phyloP scores from a whole-genome alignment of 2,113 vertebrate genomes.

The Phainopepla nitens region DNA sequence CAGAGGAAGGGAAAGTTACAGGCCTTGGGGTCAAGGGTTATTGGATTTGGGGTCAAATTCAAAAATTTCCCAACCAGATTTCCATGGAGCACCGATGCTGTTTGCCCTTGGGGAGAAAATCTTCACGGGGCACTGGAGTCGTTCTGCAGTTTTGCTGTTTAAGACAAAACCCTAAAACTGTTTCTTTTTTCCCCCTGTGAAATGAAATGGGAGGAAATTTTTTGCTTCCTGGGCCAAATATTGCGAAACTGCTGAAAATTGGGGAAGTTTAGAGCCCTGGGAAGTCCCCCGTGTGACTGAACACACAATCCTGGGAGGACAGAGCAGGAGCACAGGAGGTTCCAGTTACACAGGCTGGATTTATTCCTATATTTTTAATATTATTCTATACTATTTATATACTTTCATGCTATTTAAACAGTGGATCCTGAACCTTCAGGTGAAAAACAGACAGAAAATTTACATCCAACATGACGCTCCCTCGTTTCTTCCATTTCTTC shows the following conservation, averaged over 20 bases:
- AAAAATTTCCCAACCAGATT: not conserved
- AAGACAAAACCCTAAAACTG: not conserved
- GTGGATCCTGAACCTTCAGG: not conserved
- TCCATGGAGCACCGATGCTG: rapidly evolving
- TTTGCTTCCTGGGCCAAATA: not conserved
- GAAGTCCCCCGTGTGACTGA: not conserved
- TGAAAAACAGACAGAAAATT: not conserved
- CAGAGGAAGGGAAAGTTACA: rapidly evolving
- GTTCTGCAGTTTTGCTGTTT: not conserved
- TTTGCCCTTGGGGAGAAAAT: not conserved
- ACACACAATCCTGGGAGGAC: not conserved
- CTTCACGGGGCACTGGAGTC: not conserved
- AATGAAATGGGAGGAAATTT: not conserved
- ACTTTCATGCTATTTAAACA: not conserved
- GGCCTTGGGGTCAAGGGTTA: not conserved
- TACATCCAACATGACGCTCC: rapidly evolving
- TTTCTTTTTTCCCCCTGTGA: rapidly evolving
- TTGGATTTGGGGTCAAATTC: not conserved
- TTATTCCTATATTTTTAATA: not conserved
- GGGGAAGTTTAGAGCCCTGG: not conserved
- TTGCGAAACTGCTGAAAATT: not conserved
- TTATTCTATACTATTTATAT: not conserved
- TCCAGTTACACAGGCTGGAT: not conserved
- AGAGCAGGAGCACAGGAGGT: not conserved
- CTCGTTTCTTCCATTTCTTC: not conserved